A percentile compares a stretch with the other conserved stretches of the same genome.
Conservation (phyloP, 1,140 invertebrate species). For the Anagrus nilaparvatae region DNA sequence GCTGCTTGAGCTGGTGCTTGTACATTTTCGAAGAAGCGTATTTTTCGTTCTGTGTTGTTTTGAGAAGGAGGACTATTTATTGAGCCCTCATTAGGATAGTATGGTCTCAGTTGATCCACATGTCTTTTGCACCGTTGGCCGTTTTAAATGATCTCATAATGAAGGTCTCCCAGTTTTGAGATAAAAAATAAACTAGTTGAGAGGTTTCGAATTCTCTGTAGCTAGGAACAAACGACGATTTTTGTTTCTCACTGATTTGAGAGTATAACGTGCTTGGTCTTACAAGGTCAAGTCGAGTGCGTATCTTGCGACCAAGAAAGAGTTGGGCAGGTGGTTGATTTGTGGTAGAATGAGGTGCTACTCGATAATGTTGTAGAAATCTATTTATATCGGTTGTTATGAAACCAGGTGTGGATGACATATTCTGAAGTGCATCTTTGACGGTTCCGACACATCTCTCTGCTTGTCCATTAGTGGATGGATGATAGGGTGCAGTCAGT, state of each 20-base stretch:
- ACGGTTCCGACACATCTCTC: no score
- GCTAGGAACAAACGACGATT: background rate
- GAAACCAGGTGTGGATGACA: slow-evolving; percentile 23
- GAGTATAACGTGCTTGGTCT: background rate
- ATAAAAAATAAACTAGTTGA: slow-evolving; percentile 8
- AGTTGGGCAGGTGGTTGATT: slow-evolving; percentile 3
- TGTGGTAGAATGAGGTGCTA: slow-evolving; percentile 14
- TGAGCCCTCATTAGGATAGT: no score
- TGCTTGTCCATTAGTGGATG: no score
- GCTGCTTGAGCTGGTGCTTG: no score
- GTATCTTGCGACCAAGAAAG: slow-evolving; percentile 8
- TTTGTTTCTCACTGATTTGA: background rate
- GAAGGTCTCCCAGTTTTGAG: slow-evolving; percentile 14
- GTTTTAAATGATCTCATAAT: slow-evolving; percentile 9
- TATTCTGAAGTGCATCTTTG: slow-evolving; percentile 23
- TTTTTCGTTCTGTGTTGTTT: no score
- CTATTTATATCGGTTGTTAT: slow-evolving; percentile 25
- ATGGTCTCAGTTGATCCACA: slow-evolving; percentile 13
- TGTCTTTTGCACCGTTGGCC: slow-evolving; percentile 10
- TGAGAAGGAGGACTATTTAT: no score
- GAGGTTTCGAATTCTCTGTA: background rate
- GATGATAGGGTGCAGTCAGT: no score
- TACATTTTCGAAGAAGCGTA: no score
- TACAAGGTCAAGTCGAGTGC: slow-evolving; percentile 8
- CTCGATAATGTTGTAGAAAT: no score